Conservation (phyloP, 2,797 vertebrate genomes). For the Acomys russatus region DNA sequence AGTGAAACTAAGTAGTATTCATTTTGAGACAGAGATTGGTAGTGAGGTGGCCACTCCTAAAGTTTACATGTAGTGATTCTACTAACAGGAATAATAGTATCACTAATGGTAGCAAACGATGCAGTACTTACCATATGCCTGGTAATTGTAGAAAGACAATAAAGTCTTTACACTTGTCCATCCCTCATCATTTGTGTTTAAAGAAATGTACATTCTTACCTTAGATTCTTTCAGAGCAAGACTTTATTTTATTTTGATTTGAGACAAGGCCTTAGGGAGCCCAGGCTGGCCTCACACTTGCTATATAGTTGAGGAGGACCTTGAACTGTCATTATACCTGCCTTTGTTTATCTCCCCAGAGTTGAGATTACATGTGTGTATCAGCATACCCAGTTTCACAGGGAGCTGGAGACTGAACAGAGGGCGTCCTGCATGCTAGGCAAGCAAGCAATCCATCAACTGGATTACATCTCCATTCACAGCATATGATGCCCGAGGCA, state of each 20-base stretch:
- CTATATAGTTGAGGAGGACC: not conserved
- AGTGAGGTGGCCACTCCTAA: constrained; percentile 13
- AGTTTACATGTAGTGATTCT: constrained; percentile 12
- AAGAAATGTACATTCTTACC: constrained; percentile 13
- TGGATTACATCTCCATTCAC: not conserved
- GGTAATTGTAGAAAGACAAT: not conserved
- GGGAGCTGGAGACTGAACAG: not conserved
- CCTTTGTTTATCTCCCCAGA: not conserved
- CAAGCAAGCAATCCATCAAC: not conserved
- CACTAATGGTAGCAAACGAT: constrained; percentile 1
- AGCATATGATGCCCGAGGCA: constrained; percentile 6
- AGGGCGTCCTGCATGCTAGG: not conserved
- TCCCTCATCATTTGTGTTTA: not conserved
- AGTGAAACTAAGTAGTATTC: constrained; percentile 42
- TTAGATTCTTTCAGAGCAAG: constrained; percentile 34
- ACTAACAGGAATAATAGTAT: constrained; percentile 2
- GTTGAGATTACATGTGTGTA: not conserved
- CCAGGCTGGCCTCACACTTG: not conserved
- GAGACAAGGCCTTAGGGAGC: not conserved
- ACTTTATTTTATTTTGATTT: not conserved
- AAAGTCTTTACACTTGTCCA: constrained; percentile 24
- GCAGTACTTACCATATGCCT: not conserved
- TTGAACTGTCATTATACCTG: not conserved
- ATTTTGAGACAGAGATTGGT: constrained; percentile 57
- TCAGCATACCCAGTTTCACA: not conserved